Evolutionary conservation across 2,113 vertebrate species (phyloP).

Genomic region (Petaurus breviceps): DNA sequence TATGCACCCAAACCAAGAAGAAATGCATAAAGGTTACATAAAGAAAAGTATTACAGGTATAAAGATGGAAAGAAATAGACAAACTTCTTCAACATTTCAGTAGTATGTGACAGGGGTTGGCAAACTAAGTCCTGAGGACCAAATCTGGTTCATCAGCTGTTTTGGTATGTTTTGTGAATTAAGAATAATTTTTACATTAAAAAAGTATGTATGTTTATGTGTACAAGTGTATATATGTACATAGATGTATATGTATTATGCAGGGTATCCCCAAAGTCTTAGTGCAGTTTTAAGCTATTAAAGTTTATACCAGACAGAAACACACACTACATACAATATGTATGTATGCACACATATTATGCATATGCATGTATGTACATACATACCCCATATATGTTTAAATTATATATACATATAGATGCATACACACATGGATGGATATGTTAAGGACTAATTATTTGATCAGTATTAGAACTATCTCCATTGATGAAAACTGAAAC

Average conservation of each 20-base stretch:
- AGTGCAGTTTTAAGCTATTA: neutral
- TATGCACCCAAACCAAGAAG: neutral
- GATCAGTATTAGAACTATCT: neutral
- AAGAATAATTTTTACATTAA: neutral
- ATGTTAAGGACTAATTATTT: neutral
- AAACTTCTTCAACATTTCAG: neutral
- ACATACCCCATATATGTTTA: neutral
- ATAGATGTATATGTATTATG: neutral
- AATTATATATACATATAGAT: no score
- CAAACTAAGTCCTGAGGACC: neutral
- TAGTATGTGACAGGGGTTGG: neutral
- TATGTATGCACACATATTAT: neutral
- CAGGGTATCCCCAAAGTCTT: neutral
- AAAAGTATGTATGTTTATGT: neutral
- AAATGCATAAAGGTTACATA: neutral
- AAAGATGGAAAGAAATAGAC: neutral
- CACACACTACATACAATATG: neutral
- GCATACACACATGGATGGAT: neutral
- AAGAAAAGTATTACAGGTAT: neutral
- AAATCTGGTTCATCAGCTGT: neutral
- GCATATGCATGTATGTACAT: neutral
- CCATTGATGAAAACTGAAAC: neutral
- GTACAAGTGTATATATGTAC: neutral
- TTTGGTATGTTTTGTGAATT: neutral
- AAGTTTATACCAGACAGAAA: neutral